These are phyloP conservation scores for Cololabis saira DNA, from an alignment of 2,113 vertebrate genomes.

Conservation along the genomic window DNA sequence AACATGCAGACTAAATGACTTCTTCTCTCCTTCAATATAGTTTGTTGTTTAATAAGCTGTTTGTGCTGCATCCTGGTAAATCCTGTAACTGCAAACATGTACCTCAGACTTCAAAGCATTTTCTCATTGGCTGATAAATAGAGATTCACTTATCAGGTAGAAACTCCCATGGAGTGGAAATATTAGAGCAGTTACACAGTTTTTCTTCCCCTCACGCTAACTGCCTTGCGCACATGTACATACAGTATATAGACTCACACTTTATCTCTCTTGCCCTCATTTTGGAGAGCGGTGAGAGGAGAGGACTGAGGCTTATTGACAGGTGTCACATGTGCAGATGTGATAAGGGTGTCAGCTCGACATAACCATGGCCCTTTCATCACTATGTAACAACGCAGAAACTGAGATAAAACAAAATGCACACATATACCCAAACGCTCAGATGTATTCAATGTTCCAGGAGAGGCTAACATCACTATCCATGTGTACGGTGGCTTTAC, in stretches of 20 bases:
- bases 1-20: not conserved
- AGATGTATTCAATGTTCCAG: conserved; percentile 53
- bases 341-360: conserved; percentile 67
- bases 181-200: not conserved
- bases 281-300: conserved; percentile 43
- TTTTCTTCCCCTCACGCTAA: conserved; percentile 11
- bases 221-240: conserved; percentile 7
- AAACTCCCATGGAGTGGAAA: conserved; percentile 7
- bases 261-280: conserved; percentile 35
- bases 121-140: not conserved
- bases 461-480: conserved; percentile 69
- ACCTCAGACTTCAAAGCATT: not conserved
- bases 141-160: not conserved
- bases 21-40: not conserved
- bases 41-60: not conserved
- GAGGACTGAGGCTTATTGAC: conserved; percentile 64
- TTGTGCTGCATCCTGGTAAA: conserved; percentile 9
- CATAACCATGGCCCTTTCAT: conserved; percentile 70
- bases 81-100: not conserved
- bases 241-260: conserved; percentile 1
- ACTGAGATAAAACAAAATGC: conserved; percentile 56
- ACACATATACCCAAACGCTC: conserved; percentile 30
- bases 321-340: conserved; percentile 74
- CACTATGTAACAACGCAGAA: conserved; percentile 57
- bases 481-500: conserved; percentile 59